These are phyloP conservation scores for Standfussiana lucernea DNA, from an alignment of 2,888 invertebrate genomes.

Conservation along the genomic window DNA sequence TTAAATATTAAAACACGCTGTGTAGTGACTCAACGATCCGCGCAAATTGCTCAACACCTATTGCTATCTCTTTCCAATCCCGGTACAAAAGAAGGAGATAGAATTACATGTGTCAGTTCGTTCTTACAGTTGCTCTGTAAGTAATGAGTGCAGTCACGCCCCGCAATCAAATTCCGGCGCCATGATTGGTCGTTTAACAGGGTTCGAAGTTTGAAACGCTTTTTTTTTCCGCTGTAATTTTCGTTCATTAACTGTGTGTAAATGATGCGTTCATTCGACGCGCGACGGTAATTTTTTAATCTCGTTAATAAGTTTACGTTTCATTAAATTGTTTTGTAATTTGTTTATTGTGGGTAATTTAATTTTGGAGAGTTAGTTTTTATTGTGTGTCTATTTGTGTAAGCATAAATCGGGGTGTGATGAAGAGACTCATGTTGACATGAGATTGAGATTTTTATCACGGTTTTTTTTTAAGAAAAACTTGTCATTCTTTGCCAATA, in stretches of 20 bases:
- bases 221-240: slow-evolving; percentile 80
- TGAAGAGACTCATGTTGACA: neutral
- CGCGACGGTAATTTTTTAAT: slow-evolving; percentile 71
- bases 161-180: slow-evolving; percentile 82
- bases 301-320: slow-evolving; percentile 61
- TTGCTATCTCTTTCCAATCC: slow-evolving; percentile 64
- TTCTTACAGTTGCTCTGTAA: slow-evolving; percentile 72
- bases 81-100: slow-evolving; percentile 71
- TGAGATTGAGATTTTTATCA: no score
- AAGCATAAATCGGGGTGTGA: neutral
- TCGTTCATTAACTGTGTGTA: slow-evolving; percentile 80
- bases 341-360: slow-evolving; percentile 58
- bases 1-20: slow-evolving; percentile 88
- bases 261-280: slow-evolving; percentile 69
- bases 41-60: slow-evolving; percentile 75
- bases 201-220: slow-evolving; percentile 83
- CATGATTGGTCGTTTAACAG: slow-evolving; percentile 86
- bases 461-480: neutral
- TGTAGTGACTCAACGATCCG: slow-evolving; percentile 77
- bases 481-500: neutral
- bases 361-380: slow-evolving; percentile 30
- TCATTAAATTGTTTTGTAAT: slow-evolving; percentile 60
- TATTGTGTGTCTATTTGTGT: slow-evolving; percentile 10
- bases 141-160: slow-evolving; percentile 88
- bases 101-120: slow-evolving; percentile 61